Evolutionary conservation across 64 coral and sea anemone genomes (phyloP).

Genomic region (Acropora yongei): DNA sequence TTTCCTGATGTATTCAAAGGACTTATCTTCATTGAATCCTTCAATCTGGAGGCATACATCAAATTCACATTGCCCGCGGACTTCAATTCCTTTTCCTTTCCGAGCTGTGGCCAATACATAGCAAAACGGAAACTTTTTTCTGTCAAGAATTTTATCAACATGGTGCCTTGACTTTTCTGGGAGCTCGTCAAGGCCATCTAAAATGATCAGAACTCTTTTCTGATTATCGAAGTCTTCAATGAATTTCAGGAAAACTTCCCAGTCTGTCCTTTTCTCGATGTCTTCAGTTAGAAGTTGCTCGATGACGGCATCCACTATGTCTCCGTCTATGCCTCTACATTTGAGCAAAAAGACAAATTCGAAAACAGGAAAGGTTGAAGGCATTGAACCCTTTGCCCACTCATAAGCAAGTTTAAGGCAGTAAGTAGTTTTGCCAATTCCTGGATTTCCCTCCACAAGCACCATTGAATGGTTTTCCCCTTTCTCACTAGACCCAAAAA

Average conservation of each 20-base stretch:
- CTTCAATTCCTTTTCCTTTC: conserved; percentile 33
- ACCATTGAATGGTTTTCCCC: not conserved
- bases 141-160: not conserved
- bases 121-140: not conserved
- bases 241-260: not conserved
- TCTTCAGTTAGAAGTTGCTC: conserved; percentile 42
- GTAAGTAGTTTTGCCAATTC: conserved; percentile 44
- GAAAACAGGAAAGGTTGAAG: not conserved
- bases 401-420: conserved; percentile 37
- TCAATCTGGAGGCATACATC: conserved; percentile 2
- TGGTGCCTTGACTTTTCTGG: not conserved
- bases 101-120: conserved; percentile 37
- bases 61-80: not conserved
- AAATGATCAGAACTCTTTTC: conserved; percentile 2
- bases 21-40: not conserved
- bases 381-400: conserved; percentile 8
- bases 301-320: conserved; percentile 10
- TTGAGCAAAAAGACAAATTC: conserved; percentile 35
- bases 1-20: not conserved
- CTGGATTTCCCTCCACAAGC: conserved; percentile 34
- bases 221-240: conserved; percentile 7
- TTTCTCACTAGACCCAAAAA: too few relatives aligned
- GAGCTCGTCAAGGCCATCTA: conserved; percentile 35
- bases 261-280: not conserved
- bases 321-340: conserved; percentile 23